Percentiles rank a stretch among this genome's conserved stretches.
These are phyloP conservation scores for Dendrophyllia cribrosa DNA, from an alignment of 64 coral and sea anemone species.

Conservation along the genomic window DNA sequence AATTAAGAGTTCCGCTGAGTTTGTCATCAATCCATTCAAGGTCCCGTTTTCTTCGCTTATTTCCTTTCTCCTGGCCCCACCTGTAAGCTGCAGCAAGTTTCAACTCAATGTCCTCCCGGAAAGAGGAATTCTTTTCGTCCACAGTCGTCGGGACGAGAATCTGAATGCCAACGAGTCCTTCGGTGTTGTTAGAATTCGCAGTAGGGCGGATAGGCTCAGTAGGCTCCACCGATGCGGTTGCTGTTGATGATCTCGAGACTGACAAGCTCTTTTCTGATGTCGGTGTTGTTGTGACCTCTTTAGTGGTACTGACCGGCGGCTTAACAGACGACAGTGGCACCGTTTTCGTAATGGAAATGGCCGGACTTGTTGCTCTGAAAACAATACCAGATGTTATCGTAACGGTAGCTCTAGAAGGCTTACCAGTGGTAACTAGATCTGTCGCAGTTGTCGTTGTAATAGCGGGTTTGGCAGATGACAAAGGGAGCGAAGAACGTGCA, in stretches of 20 bases:
- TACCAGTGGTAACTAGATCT: neutral
- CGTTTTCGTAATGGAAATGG: neutral
- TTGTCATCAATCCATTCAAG: neutral
- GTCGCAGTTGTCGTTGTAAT: neutral
- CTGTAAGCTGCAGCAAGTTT: slow-evolving; percentile 20
- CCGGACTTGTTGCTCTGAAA: neutral
- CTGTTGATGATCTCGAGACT: neutral
- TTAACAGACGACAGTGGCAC: neutral
- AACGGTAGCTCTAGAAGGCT: neutral
- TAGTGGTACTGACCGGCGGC: neutral
- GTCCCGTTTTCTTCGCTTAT: slow-evolving; percentile 4
- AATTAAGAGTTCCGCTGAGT: neutral
- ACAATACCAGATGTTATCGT: neutral
- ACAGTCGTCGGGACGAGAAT: slow-evolving; percentile 19
- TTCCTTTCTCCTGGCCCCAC: slow-evolving; percentile 24
- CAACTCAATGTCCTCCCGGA: neutral
- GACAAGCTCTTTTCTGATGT: neutral
- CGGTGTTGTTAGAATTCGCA: neutral
- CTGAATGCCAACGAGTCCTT: slow-evolving; percentile 39
- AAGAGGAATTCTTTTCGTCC: neutral
- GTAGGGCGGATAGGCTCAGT: slow-evolving; percentile 18
- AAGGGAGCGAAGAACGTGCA: neutral
- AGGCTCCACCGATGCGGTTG: neutral
- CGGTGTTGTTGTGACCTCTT: neutral
- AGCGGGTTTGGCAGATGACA: neutral